Percentiles rank a stretch among this genome's conserved stretches.
phyloP scores from a whole-genome alignment of 2,113 vertebrate genomes.

The Seriola dumerili region DNA sequence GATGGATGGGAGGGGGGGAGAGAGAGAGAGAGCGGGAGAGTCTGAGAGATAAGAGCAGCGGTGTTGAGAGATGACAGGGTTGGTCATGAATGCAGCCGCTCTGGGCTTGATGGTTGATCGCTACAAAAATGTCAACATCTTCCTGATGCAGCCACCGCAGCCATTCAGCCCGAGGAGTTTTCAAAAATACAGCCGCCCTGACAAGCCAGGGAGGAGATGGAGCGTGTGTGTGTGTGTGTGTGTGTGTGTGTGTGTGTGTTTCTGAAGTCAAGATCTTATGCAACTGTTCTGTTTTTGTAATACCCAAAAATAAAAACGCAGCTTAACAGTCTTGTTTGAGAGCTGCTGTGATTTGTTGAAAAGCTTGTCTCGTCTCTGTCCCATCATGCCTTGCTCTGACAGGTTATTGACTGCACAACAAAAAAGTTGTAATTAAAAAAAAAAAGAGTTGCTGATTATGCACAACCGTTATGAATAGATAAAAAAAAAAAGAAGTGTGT shows the following conservation, averaged over 20 bases:
- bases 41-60: conserved; percentile 78
- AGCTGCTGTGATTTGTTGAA: conserved; percentile 33
- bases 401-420: not conserved
- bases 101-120: conserved; percentile 83
- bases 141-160: conserved; percentile 76
- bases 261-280: conserved; percentile 63
- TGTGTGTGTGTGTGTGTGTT: conserved; percentile 28
- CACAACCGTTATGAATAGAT: not conserved
- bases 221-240: conserved; percentile 5
- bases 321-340: conserved; percentile 35
- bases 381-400: conserved; percentile 23
- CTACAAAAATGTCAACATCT: conserved; percentile 86
- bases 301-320: conserved; percentile 48
- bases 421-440: no score
- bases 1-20: not conserved
- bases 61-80: conserved; percentile 83
- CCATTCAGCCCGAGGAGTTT: conserved; percentile 78
- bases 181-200: conserved; percentile 56
- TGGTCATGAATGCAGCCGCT: conserved; percentile 77
- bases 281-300: conserved; percentile 75
- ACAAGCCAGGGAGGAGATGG: conserved; percentile 58
- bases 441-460: not conserved
- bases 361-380: conserved; percentile 37
- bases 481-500: no score
- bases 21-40: conserved; percentile 12